A percentile compares a stretch with the other conserved stretches of the same genome.
These are phyloP conservation scores for Oreotrochilus melanogaster DNA, from an alignment of 2,113 vertebrate species.

Conservation along the genomic window DNA sequence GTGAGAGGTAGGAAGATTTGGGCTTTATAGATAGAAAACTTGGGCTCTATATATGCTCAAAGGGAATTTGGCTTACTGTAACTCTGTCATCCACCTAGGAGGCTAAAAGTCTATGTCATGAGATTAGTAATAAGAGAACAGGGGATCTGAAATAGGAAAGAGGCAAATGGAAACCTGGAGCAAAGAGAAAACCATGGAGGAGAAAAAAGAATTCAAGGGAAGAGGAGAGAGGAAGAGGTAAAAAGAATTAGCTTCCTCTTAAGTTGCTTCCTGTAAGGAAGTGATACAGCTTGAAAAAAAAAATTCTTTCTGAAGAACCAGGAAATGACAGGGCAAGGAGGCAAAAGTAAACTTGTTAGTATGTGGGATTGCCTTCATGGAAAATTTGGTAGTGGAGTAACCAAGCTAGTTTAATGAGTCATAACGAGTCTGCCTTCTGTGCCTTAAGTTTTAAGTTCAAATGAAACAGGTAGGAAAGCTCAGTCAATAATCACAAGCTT, in stretches of 20 bases:
- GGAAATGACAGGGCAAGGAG: background rate
- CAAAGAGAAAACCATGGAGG: background rate
- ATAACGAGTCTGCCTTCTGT: background rate
- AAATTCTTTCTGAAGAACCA: background rate
- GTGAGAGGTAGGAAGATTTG: background rate
- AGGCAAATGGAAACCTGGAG: background rate
- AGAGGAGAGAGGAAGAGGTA: background rate
- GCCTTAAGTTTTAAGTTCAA: background rate
- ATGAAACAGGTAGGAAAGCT: constrained; percentile 3
- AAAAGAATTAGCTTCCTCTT: background rate
- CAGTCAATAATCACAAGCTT: background rate
- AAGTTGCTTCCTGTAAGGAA: background rate
- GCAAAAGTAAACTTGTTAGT: background rate
- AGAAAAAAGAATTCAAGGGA: background rate
- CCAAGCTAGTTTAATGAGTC: background rate
- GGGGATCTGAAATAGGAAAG: background rate
- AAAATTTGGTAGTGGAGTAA: background rate
- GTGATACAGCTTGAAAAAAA: background rate
- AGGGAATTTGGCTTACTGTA: background rate
- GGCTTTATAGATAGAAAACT: background rate
- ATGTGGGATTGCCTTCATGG: background rate
- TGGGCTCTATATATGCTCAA: background rate
- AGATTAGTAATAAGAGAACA: background rate
- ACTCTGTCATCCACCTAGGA: background rate
- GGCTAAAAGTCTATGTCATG: background rate